Evolutionary conservation across 2,888 invertebrate species (phyloP), one percentile per base, ranked within the genome.

Genomic region (Xanthia icteritia): DNA sequence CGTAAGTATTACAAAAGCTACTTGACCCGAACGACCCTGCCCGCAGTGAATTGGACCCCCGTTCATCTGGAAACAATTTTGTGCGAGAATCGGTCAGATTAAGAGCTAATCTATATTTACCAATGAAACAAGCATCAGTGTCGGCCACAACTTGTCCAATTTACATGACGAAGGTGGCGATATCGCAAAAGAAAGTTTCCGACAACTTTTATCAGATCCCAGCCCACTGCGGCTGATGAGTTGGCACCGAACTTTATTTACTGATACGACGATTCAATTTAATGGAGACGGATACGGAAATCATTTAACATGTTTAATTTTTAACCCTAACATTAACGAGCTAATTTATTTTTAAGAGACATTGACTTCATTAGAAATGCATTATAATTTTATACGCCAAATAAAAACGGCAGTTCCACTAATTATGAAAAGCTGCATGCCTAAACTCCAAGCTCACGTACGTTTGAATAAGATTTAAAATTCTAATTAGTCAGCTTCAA

Each of bases 91-190:
- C 92, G 91, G 90, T 88, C 90, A 93, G 92, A 95, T 95, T 94
- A 94, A 89, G 91, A 93, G 92, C 92, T 95, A 94, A 95, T 95
- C 94, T 94, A 93, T 95, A 94, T 94, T 93, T 92, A 91, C 91
- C 90, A 94, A 94, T 95, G 93, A 94, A 95, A 94, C 93, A 94
- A 94, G 92, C 94, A 94, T 94, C 94, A 93, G 93, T 92, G 92
- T 89, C 88, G 88, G 86, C 93, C 93, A 89, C 93, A 95, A 95
- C 94, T 95, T 95, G 94, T 96, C 95, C 94, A 96, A 96, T 96
- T 95, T 96, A 96, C 95, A 96, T 96, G 96, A 95, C 95, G 95
- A 92, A 95, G 96, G 96, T 95, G 95, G 94, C 94, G 95, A 96
- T 95, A 96, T 95, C 95, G 95, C 94, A 94, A 95, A 95, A 95